Base-by-base conservation (phyloP, 2,797 vertebrate genomes). In the Tokudaia muenninki region DNA sequence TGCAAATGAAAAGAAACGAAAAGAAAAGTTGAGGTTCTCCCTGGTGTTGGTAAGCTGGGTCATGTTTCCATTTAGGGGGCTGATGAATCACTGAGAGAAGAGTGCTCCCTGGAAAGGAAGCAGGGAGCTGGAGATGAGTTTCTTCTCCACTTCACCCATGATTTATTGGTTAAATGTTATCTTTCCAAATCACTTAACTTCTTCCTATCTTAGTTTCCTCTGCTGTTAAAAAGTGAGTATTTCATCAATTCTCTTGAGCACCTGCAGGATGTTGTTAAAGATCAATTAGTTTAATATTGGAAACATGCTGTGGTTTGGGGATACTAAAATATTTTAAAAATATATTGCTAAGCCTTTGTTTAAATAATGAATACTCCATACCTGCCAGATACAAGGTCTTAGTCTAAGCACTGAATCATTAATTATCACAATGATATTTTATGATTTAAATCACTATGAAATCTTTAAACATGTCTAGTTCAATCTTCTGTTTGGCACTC, bases 121-220 rank as follows among this genome's bases (percentile, higher is more conserved):
- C 90, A 92, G 93, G 67, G 88, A 93, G 67, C 57, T 61, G 37
- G 52, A 93, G 61, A 93, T 4, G 55, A 12, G 13, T 65, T 92
- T 95, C 91, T 61, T 86, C 83, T 93, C 31, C 2, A 77, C 29
- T 7, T 95, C 89, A 2, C 41, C 61, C 77, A 50, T 31, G 34
- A 97, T 95, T 94, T 94, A 93, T 91, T 92, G 70, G 24, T 88
- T 59, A 67, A 90, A 34, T 50, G 57, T 83, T 83, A 90, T 91
- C 83, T 77, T 97, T 83, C 82, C 67, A 95, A 94, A 89, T 94
- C 93, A 90, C 67, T 93, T 95, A 92, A 94, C 9, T 81, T 77
- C 89, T 94, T 88, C 61, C 26, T 94, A 87, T 82, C 90, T 83
- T 84, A 87, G 82, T 90, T 74, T 91, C 37, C 52, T 90, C 29